phyloP scores from a whole-genome alignment of 30 jellyfish, hydroid and myxozoan species.

The Haliclystus octoradiatus region DNA sequence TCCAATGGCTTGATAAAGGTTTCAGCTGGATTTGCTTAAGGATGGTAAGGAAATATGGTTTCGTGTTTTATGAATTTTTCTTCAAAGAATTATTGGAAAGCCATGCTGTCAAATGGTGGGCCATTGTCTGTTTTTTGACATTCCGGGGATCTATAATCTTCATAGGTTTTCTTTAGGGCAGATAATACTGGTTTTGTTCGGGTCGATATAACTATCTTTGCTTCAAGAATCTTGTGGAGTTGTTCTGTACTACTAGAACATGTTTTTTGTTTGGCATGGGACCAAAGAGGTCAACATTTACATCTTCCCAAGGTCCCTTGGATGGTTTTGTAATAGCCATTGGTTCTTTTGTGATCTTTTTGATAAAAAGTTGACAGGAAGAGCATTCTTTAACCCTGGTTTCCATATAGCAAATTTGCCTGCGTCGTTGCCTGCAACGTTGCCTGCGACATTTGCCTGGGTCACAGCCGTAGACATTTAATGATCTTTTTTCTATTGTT shows the following conservation, averaged over 20 bases:
- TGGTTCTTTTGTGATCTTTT: background rate
- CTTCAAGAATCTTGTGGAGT: background rate
- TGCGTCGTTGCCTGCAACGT: too few relatives aligned
- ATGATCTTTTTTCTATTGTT: too few relatives aligned
- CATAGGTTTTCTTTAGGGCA: constrained; percentile 23
- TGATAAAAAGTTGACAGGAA: constrained; percentile 27
- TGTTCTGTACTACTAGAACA: constrained; percentile 3
- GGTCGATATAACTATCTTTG: background rate
- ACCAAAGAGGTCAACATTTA: constrained; percentile 22
- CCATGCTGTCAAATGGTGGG: background rate
- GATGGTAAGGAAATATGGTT: background rate
- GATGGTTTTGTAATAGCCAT: background rate
- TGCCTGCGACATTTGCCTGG: too few relatives aligned
- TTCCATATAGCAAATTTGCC: too few relatives aligned
- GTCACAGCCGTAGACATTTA: too few relatives aligned
- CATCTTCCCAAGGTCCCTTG: constrained; percentile 11
- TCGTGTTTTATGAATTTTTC: background rate
- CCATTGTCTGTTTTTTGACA: constrained; percentile 10
- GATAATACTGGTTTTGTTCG: constrained; percentile 4
- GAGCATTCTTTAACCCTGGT: constrained; percentile 12
- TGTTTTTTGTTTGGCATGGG: constrained; percentile 24
- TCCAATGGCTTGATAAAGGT: constrained; percentile 12
- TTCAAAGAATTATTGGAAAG: background rate
- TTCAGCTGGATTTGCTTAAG: background rate
- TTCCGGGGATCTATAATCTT: constrained; percentile 17